phyloP scores from a whole-genome alignment of 2,797 vertebrate genomes.

The Rhyacichthys aspro region DNA sequence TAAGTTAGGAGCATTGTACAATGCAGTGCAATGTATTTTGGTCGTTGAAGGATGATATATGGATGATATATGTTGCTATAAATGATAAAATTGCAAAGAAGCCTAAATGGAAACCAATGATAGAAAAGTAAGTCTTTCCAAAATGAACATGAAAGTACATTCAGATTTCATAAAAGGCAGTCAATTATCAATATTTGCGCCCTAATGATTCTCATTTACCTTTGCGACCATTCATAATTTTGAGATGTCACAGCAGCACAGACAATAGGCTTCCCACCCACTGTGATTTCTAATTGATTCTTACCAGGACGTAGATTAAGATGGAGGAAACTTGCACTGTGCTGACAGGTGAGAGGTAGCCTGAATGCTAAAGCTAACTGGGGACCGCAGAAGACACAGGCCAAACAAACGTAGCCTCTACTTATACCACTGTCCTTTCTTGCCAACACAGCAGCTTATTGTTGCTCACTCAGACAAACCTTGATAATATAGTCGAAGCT shows the following conservation, averaged over 20 bases:
- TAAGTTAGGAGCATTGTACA: conserved; percentile 14
- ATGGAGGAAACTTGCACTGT: conserved; percentile 8
- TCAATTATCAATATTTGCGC: no score
- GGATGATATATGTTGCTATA: no score
- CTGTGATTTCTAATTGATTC: conserved; percentile 3
- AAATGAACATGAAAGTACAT: no score
- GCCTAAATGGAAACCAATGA: no score
- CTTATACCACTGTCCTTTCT: conserved; percentile 30
- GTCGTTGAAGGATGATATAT: no score
- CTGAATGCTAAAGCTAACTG: conserved; percentile 11
- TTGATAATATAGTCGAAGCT: conserved; percentile 44
- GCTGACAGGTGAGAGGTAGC: background rate
- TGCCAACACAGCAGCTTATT: conserved; percentile 63
- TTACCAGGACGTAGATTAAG: conserved; percentile 1
- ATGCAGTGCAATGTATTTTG: no score
- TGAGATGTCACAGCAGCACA: background rate
- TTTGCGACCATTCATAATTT: background rate
- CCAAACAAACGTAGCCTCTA: conserved; percentile 36
- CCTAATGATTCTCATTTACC: no score
- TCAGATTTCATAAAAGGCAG: no score
- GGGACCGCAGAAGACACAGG: conserved; percentile 19
- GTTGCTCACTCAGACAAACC: conserved; percentile 70
- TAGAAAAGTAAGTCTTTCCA: no score
- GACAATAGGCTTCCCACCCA: background rate
- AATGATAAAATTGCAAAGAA: no score